A percentile compares a stretch with the other conserved stretches of the same genome.
These are phyloP conservation scores for Psittacula echo DNA, from an alignment of 2,797 vertebrate genomes.

Conservation along the genomic window DNA sequence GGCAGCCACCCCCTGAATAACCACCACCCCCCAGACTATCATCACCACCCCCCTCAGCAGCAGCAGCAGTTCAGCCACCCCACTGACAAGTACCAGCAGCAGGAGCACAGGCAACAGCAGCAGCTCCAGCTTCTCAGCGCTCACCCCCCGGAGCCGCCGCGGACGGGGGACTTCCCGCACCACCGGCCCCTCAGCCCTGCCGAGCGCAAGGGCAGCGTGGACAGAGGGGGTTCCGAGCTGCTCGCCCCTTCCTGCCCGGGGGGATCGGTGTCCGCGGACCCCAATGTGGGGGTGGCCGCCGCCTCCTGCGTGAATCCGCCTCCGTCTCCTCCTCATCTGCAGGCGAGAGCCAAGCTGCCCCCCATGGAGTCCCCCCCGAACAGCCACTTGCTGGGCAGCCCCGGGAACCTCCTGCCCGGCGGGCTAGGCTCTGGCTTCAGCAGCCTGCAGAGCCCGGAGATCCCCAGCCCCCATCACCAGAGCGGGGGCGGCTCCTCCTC, in stretches of 20 bases:
- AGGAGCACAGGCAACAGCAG: slow-evolving; percentile 68
- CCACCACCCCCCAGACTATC: slow-evolving; percentile 67
- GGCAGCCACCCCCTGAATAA: slow-evolving; percentile 77
- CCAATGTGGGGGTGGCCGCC: slow-evolving; percentile 80
- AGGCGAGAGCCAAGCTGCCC: slow-evolving; percentile 78
- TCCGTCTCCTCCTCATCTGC: slow-evolving; percentile 74
- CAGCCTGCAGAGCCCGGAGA: slow-evolving; percentile 87
- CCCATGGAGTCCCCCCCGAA: slow-evolving; percentile 90
- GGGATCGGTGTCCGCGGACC: slow-evolving; percentile 67
- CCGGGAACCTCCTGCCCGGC: slow-evolving; percentile 83
- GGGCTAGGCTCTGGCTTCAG: slow-evolving; percentile 86
- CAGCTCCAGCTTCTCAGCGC: slow-evolving; percentile 69
- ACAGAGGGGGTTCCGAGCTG: slow-evolving; percentile 65
- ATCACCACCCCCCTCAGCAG: slow-evolving; percentile 77
- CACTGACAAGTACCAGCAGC: slow-evolving; percentile 77
- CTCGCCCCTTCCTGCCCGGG: slow-evolving; percentile 71
- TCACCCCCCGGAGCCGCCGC: slow-evolving; percentile 46
- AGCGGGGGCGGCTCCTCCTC: slow-evolving; percentile 86
- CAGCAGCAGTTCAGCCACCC: slow-evolving; percentile 80
- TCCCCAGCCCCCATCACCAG: slow-evolving; percentile 81
- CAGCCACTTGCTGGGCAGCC: slow-evolving; percentile 86
- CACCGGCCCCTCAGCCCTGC: slow-evolving; percentile 64
- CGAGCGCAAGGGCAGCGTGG: slow-evolving; percentile 64
- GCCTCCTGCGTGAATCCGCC: slow-evolving; percentile 74
- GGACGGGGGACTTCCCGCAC: slow-evolving; percentile 46